A percentile compares a stretch with the other conserved stretches of the same genome.
Evolutionary conservation across 2,797 vertebrate genomes (phyloP).

Genomic region (Florisuga fusca): DNA sequence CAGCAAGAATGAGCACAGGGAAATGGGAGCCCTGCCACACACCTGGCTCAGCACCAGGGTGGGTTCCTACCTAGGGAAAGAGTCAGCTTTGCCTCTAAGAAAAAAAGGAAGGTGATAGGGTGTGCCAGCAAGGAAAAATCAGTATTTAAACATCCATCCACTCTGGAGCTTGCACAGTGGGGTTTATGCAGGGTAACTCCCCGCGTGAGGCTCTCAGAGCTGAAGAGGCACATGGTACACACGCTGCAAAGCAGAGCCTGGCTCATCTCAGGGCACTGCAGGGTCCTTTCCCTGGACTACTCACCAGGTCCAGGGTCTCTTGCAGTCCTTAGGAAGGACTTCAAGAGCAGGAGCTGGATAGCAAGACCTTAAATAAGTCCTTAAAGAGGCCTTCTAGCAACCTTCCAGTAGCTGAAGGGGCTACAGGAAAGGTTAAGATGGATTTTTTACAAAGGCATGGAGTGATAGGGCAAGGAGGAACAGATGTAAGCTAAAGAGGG

Average conservation of each 20-base stretch:
- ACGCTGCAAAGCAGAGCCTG: not conserved
- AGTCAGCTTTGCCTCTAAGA: not conserved
- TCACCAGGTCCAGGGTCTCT: not conserved
- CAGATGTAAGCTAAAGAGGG: no score
- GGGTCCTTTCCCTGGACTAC: not conserved
- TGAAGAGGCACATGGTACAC: rapidly evolving
- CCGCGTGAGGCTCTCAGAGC: rapidly evolving
- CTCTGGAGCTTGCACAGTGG: not conserved
- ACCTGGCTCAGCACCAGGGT: not conserved
- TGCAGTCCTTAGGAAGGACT: not conserved
- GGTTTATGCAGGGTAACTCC: not conserved
- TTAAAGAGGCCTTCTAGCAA: no score
- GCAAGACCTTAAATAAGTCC: not conserved
- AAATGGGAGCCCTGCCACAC: not conserved
- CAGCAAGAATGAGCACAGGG: not conserved
- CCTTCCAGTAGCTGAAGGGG: no score
- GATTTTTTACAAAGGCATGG: no score
- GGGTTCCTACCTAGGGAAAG: not conserved
- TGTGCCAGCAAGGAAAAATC: not conserved
- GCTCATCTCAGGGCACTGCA: not conserved
- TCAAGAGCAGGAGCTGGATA: not conserved
- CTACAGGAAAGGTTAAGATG: no score
- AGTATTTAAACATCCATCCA: not conserved
- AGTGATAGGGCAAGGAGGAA: no score
- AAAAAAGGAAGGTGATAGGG: not conserved